A percentile compares a stretch with the other conserved stretches of the same genome.
Conservation (phyloP, 2,113 vertebrate species). For the Forbesichthys papilliferus region DNA sequence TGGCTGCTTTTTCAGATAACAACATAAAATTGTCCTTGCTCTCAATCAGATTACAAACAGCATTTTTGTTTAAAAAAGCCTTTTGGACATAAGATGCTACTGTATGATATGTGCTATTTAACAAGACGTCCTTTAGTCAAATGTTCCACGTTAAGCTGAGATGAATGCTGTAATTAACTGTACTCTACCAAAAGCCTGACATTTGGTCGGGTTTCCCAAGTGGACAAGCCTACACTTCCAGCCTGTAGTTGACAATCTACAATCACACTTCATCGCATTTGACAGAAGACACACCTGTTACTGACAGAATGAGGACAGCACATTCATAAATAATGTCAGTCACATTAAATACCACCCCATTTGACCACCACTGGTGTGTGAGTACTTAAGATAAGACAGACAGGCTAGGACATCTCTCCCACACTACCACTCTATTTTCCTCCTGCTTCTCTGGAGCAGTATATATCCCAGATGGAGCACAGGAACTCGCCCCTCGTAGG, state of each 20-base stretch:
- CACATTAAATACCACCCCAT: conserved; percentile 41
- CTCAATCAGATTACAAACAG: too few relatives aligned
- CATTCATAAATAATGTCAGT: conserved; percentile 51
- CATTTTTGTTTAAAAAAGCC: not conserved
- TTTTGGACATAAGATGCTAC: not conserved
- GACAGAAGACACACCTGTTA: conserved; percentile 38
- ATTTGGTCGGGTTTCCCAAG: not conserved
- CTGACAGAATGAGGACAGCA: conserved; percentile 67
- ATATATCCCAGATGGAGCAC: conserved; percentile 53
- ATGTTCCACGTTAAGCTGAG: too few relatives aligned
- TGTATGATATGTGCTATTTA: too few relatives aligned
- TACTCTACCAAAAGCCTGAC: too few relatives aligned
- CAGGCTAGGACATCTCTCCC: conserved; percentile 30
- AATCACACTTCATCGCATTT: conserved; percentile 41
- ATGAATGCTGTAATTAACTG: too few relatives aligned
- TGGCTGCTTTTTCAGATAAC: not conserved
- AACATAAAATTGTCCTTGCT: not conserved
- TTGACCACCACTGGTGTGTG: not conserved
- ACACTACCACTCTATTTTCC: conserved; percentile 36
- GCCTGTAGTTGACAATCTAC: conserved; percentile 29
- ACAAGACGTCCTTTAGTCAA: too few relatives aligned
- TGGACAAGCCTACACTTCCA: conserved; percentile 16
- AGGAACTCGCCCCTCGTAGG: conserved; percentile 55
- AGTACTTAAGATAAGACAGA: not conserved
- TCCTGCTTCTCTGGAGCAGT: conserved; percentile 20